Base-by-base conservation (phyloP, 1,140 invertebrate species). In the Dreissena polymorpha region DNA sequence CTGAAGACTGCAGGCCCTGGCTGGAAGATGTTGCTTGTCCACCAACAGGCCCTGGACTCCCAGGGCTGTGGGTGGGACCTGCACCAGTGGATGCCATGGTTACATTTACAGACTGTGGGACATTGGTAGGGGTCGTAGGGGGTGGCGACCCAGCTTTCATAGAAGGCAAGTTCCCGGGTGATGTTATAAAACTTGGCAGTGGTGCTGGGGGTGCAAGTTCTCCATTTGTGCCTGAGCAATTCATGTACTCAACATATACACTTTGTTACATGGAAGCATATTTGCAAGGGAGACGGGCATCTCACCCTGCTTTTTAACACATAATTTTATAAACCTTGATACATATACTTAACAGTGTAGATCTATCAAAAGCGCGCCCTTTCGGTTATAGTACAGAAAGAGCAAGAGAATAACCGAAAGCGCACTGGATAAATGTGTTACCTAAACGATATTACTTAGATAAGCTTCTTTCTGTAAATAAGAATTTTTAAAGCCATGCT, bases 131-230 rank as follows among this genome's bases (percentile, higher is more conserved):
- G 51, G 71, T 57, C 18, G 18, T 39, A 12, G 72, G 49, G 29
- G 39, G 67, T 50, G 29, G 25, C 55, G 60, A 69, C 68, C 50
- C 64, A 18, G 64, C 79, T 77, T 67, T 67, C 7, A 53, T 21
- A n/a, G 39, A 39, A 39, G 79, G 64, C n/a, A 64, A 63, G 10
- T 63, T 29, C 21, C 60, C 21, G n/a, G 75, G 69, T 18, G 76
- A 73, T 57, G 80, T 85, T 53, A 88, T 77, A 51, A 88, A 89
- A 21, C 76, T 64, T 29, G 86, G 88, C 14, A 88, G 74, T 65
- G 88, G 86, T 39, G 86, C 65, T 18, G 88, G 86, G 14, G 86
- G 77, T 50, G 70, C 49, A 5, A 70, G 10, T 57, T 53, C 53
- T 73, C 64, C 65, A 23, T 25, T 82, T 29, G 80, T 57, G 18